Base-by-base conservation (phyloP, 2,113 vertebrate genomes). In the Budorcas taxicolor region DNA sequence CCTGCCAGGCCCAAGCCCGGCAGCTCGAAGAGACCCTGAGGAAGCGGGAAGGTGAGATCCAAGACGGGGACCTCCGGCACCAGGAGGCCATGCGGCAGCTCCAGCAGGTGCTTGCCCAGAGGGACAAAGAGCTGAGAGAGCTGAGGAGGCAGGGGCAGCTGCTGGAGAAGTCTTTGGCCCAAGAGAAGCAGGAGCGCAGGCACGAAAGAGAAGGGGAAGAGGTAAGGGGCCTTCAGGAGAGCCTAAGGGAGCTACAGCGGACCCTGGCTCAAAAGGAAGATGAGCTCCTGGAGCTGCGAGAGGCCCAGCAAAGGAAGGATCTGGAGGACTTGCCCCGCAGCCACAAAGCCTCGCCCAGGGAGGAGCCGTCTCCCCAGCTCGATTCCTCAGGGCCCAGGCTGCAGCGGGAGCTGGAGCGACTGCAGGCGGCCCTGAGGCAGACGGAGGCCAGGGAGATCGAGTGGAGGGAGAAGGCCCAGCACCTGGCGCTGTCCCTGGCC, bases 391-490 rank as follows among this genome's bases (percentile, higher is more conserved):
- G 98, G 74, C 91, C 76, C 47, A 96, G 78, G 81, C 96, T 95
- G 17, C 98, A 96, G 11, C 27, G 91, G 86, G 98, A 98, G 33
- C 1, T 99, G 93, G 94, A 98, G 80, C 15, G 1, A 19, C 90
- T 98, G 19, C 87, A 95, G 82, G 78, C 62, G 55, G 58, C 98
- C 71, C 93, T 99, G 95, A 98, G 98, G 45, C 97, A 97, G 71
- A 99, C 96, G 0, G 98, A 99, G 96, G 98, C 98, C 36, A 91
- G 95, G 94, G 98, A 99, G 97, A 97, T 98, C 0, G 86, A 98
- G 90, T 98, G 98, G 98, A 98, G 97, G 36, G 98, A 99, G 96
- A 99, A 98, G 15, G 97, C 98, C 23, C 98, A 97, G 64, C 95
- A 95, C 25, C 74, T 98, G 97, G 98, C 93, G 1, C 55, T 96